These are phyloP conservation scores for Pristionchus pacificus DNA, from an alignment of 1,140 invertebrate genomes.

Conservation along the genomic window DNA sequence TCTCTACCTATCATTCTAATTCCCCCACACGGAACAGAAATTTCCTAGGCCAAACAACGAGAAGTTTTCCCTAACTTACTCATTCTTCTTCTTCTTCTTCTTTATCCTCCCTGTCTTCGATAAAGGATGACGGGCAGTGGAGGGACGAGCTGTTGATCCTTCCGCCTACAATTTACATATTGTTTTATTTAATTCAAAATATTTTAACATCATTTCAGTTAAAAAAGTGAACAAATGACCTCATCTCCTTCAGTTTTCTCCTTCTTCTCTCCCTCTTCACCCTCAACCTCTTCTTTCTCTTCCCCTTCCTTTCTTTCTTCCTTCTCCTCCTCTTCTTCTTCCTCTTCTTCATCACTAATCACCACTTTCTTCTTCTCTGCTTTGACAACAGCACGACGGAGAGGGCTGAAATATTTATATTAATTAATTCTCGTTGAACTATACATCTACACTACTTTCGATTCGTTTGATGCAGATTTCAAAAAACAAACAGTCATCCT, in stretches of 20 bases:
- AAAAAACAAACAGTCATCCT: too few species aligned
- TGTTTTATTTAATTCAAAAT: too few species aligned
- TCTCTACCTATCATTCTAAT: too few species aligned
- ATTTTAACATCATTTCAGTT: too few species aligned
- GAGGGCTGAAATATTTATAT: too few species aligned
- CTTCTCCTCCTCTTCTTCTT: neutral
- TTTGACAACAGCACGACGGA: neutral
- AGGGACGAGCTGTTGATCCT: too few species aligned
- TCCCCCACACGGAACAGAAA: too few species aligned
- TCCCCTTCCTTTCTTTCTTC: neutral
- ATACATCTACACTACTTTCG: neutral
- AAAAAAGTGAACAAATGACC: too few species aligned
- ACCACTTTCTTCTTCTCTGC: neutral
- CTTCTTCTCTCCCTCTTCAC: neutral
- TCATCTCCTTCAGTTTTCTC: too few species aligned
- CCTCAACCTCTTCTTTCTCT: neutral
- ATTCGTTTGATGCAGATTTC: neutral
- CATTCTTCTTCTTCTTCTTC: neutral
- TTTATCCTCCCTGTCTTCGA: neutral
- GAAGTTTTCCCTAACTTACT: neutral
- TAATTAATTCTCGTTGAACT: too few species aligned
- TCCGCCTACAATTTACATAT: too few species aligned
- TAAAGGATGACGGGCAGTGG: neutral
- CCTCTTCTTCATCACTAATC: slow-evolving; percentile 1
- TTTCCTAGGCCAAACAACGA: too few species aligned